These are phyloP conservation scores for Romanomermis culicivorax DNA, from an alignment of 2,888 invertebrate species.

Conservation along the genomic window DNA sequence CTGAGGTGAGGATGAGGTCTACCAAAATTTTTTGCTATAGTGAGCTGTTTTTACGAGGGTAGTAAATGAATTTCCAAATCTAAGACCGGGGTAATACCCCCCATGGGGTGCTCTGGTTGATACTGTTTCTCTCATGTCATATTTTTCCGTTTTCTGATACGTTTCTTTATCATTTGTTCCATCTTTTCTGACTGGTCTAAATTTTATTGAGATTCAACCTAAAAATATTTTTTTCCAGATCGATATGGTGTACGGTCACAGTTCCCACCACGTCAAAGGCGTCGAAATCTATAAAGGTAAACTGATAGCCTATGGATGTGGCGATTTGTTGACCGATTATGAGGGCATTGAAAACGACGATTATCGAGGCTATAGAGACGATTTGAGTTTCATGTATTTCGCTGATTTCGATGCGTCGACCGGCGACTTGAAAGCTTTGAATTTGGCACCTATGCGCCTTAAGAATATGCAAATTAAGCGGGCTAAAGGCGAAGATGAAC, in stretches of 20 bases:
- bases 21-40: too few species aligned
- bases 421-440: neutral
- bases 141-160: too few species aligned
- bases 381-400: constrained; percentile 11
- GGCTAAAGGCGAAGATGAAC: neutral
- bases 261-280: constrained; percentile 16
- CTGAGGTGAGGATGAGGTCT: too few species aligned
- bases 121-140: too few species aligned
- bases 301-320: constrained; percentile 16
- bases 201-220: too few species aligned
- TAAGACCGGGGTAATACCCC: too few species aligned
- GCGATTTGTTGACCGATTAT: constrained; percentile 16
- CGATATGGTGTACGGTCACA: constrained; percentile 16
- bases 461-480: constrained; percentile 1
- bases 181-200: too few species aligned
- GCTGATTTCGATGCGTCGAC: constrained; percentile 2
- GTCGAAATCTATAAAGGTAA: constrained; percentile 16
- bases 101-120: too few species aligned
- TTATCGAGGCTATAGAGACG: neutral
- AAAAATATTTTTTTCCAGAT: constrained; percentile 5
- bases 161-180: too few species aligned
- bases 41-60: too few species aligned
- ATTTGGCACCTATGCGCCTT: constrained; percentile 7
- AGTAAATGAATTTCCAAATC: too few species aligned
- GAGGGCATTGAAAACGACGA: constrained; percentile 14